Conservation (phyloP, 1,140 invertebrate genomes). For the Euglossa dilemma region DNA sequence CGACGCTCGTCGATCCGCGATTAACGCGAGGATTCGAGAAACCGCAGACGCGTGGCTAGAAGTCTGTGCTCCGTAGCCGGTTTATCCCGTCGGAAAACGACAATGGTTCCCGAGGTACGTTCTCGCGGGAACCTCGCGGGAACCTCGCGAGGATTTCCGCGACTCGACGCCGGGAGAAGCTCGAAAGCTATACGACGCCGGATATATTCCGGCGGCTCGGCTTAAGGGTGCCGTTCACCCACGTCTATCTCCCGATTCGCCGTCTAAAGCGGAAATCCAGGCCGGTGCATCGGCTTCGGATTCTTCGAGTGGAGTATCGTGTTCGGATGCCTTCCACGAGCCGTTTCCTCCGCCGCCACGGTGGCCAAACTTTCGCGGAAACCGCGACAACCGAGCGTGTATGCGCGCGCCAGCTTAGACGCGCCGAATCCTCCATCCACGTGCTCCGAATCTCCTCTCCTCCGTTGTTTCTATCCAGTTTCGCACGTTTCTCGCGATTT, state of each 20-base stretch:
- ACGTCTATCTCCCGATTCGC: constrained; percentile 1
- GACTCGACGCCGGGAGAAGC: constrained; percentile 24
- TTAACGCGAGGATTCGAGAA: no score
- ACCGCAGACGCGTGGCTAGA: neutral
- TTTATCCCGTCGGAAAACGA: neutral
- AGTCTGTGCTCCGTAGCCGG: neutral
- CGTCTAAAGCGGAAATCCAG: constrained; percentile 62
- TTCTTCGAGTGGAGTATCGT: constrained; percentile 72
- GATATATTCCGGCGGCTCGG: constrained; percentile 48
- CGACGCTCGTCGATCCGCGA: neutral
- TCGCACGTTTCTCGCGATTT: neutral
- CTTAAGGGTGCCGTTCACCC: constrained; percentile 19
- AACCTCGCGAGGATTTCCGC: constrained; percentile 40
- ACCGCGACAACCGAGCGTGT: neutral
- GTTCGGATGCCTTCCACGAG: constrained; percentile 46
- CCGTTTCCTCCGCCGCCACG: neutral
- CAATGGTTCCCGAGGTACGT: neutral
- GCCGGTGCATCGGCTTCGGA: constrained; percentile 47
- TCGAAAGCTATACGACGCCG: constrained; percentile 42
- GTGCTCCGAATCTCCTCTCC: neutral
- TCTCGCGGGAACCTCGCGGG: neutral
- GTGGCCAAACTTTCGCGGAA: neutral
- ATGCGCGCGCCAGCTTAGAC: neutral
- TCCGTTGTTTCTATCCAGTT: neutral
- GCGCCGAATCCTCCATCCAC: no score